Evolutionary conservation across 2,113 vertebrate species (phyloP).

Genomic region (Melanocharis versteri): DNA sequence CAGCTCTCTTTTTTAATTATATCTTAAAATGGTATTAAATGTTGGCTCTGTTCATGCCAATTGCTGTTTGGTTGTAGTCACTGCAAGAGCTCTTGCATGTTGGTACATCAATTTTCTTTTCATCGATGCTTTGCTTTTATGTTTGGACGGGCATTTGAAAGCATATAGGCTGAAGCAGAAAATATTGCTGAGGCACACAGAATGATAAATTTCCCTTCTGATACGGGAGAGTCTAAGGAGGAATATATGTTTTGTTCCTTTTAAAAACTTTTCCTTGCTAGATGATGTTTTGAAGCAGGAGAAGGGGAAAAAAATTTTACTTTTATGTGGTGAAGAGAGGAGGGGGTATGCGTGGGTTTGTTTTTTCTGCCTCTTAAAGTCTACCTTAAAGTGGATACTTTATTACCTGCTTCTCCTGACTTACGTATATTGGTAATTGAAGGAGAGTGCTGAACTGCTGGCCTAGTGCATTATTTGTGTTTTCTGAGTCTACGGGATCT

Average conservation of each 20-base stretch:
- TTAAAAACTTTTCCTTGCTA: slow-evolving; percentile 40
- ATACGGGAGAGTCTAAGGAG: slow-evolving; percentile 28
- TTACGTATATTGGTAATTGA: slow-evolving; percentile 55
- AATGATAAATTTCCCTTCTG: slow-evolving; percentile 54
- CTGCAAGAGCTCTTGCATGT: slow-evolving; percentile 39
- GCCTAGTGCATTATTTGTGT: slow-evolving; percentile 50
- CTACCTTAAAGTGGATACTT: slow-evolving; percentile 56
- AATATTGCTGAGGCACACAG: slow-evolving; percentile 38
- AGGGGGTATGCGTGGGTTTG: neutral
- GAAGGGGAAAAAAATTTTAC: neutral
- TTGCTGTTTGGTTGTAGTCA: slow-evolving; percentile 65
- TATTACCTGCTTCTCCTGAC: slow-evolving; percentile 48
- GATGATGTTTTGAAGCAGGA: neutral
- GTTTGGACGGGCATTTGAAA: slow-evolving; percentile 58
- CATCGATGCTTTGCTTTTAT: slow-evolving; percentile 63
- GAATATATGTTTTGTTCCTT: slow-evolving; percentile 36
- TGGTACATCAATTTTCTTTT: slow-evolving; percentile 65
- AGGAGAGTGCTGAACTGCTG: slow-evolving; percentile 61
- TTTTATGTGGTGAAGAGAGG: neutral
- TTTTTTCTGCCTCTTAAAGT: slow-evolving; percentile 35
- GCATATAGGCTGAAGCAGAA: slow-evolving; percentile 48
- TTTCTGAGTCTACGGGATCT: slow-evolving; percentile 11
- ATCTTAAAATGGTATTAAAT: slow-evolving; percentile 56
- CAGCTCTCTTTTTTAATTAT: slow-evolving; percentile 66
- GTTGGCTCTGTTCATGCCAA: slow-evolving; percentile 47